phyloP scores from a whole-genome alignment of 2,888 invertebrate genomes.

The Drosophila longiperda region DNA sequence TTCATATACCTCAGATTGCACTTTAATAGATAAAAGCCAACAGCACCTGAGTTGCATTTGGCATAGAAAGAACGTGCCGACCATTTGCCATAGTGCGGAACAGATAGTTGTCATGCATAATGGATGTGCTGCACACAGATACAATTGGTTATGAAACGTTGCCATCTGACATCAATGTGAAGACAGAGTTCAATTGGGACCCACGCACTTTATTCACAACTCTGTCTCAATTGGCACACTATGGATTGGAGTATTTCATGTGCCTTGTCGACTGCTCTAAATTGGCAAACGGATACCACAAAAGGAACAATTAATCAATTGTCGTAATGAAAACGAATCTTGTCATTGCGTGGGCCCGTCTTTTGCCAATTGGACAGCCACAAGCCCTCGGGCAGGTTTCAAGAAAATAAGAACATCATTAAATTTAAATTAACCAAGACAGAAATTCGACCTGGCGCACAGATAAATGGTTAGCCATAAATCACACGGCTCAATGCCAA shows the following conservation, averaged over 20 bases:
- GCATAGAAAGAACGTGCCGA: conserved; percentile 46
- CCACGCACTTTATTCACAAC: conserved; percentile 36
- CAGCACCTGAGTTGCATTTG: conserved; percentile 72
- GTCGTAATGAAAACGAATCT: conserved; percentile 59
- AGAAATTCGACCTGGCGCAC: conserved; percentile 42
- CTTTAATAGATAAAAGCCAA: conserved; percentile 63
- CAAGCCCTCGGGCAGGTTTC: conserved; percentile 42
- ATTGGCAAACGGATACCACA: conserved; percentile 65
- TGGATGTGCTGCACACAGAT: conserved; percentile 39
- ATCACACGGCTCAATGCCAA: conserved; percentile 59
- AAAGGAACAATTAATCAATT: conserved; percentile 71
- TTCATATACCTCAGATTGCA: conserved; percentile 62
- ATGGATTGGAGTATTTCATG: conserved; percentile 33
- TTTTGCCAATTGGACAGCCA: conserved; percentile 45
- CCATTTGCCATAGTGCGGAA: conserved; percentile 78
- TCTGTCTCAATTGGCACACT: conserved; percentile 54
- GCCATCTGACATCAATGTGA: conserved; percentile 12
- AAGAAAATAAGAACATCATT: conserved; percentile 53
- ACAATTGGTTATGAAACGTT: not conserved
- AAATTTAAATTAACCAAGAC: conserved; percentile 56
- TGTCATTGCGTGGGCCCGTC: conserved; percentile 58
- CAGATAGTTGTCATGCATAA: conserved; percentile 33
- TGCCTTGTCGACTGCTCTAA: conserved; percentile 39
- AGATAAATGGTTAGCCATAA: conserved; percentile 60
- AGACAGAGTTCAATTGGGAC: conserved; percentile 35